These are phyloP conservation scores for Trichoplax adhaerens DNA, from an alignment of 37 sponge, comb jelly and placozoan genomes.

Conservation along the genomic window DNA sequence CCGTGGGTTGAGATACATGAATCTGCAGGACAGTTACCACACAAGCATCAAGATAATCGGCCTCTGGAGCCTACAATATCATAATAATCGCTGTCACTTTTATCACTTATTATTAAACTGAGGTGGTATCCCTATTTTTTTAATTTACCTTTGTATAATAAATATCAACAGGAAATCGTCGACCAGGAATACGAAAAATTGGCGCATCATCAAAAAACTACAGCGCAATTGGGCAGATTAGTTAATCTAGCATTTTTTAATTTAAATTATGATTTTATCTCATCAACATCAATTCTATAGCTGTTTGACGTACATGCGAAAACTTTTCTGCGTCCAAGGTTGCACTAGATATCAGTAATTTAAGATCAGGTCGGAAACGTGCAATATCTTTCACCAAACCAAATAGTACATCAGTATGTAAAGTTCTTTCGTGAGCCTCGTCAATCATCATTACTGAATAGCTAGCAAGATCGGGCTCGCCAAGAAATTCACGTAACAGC, in stretches of 20 bases:
- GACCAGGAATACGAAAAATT: constrained; percentile 93
- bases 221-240: background rate
- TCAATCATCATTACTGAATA: constrained; percentile 83
- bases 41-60: constrained; percentile 88
- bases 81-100: background rate
- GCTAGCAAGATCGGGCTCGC: constrained; percentile 83
- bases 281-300: too few species aligned
- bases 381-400: constrained; percentile 96
- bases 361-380: constrained; percentile 81
- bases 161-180: constrained; percentile 93
- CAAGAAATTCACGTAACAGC: constrained; percentile 93
- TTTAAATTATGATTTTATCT: too few species aligned
- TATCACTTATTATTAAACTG: background rate
- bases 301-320: constrained; percentile 31
- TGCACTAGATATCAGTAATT: constrained; percentile 96
- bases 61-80: constrained; percentile 77
- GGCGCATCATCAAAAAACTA: constrained; percentile 99
- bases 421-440: constrained; percentile 96
- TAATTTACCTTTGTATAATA: constrained; percentile 77
- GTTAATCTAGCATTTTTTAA: too few species aligned
- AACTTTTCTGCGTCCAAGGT: constrained; percentile 95
- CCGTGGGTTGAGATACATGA: constrained; percentile 85
- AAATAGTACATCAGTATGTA: constrained; percentile 97
- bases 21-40: constrained; percentile 95
- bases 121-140: background rate